A percentile compares a stretch with the other conserved stretches of the same genome.
Conservation (phyloP, 2,888 invertebrate genomes). For the Yponomeuta malinellus region DNA sequence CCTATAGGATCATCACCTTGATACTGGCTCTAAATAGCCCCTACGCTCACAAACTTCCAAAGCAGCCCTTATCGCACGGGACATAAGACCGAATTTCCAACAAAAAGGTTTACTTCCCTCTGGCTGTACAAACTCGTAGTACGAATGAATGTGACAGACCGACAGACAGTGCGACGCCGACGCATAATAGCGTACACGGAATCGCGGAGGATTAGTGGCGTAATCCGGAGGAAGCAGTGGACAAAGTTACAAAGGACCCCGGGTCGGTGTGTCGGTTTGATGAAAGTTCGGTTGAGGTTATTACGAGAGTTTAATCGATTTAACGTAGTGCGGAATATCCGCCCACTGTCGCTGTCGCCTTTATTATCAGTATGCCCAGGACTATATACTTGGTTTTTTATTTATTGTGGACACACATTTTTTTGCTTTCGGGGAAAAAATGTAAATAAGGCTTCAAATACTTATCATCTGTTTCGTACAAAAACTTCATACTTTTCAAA, state of each 20-base stretch:
- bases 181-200: slow-evolving; percentile 7
- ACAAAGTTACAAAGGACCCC: neutral
- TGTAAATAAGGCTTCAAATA: no score
- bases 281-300: neutral
- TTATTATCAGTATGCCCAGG: neutral
- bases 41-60: neutral
- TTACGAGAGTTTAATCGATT: neutral
- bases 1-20: neutral
- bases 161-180: slow-evolving; percentile 11
- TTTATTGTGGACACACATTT: no score
- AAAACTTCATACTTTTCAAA: no score
- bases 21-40: neutral
- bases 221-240: neutral
- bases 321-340: neutral
- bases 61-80: no score
- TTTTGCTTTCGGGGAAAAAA: no score
- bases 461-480: no score
- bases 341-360: neutral
- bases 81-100: no score
- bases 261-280: neutral
- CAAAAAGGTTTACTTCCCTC: no score
- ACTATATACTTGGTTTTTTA: no score
- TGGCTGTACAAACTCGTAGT: no score
- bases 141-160: slow-evolving; percentile 2
- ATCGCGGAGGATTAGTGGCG: neutral